Evolutionary conservation across 2,113 vertebrate genomes (phyloP).

Genomic region (Hemichromis elongatus): DNA sequence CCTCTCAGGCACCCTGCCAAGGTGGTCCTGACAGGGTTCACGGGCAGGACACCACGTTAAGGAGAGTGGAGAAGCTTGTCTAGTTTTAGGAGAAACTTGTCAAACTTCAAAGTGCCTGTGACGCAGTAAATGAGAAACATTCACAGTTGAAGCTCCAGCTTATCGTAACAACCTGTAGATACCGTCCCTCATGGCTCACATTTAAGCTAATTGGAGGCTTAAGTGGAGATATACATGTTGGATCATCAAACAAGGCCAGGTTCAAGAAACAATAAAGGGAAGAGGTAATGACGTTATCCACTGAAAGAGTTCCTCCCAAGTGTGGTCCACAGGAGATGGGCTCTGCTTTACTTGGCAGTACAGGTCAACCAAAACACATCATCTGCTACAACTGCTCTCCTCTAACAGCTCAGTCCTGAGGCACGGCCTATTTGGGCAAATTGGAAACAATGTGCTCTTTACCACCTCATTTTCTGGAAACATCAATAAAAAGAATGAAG

Average conservation of each 20-base stretch:
- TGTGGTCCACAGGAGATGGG: not conserved
- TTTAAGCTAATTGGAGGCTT: not conserved
- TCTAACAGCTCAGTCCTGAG: not conserved
- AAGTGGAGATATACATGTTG: not conserved
- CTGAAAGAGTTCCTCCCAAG: not conserved
- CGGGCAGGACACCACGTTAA: not conserved
- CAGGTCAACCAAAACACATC: slow-evolving; percentile 23
- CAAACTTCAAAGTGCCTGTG: slow-evolving; percentile 40
- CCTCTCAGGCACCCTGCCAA: slow-evolving; percentile 11
- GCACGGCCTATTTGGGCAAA: not conserved
- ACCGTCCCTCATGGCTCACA: not conserved
- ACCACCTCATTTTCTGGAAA: slow-evolving; percentile 17
- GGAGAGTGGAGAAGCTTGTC: not conserved
- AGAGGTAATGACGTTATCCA: not conserved
- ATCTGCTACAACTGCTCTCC: not conserved
- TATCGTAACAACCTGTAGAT: slow-evolving; percentile 12
- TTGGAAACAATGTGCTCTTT: slow-evolving; percentile 15
- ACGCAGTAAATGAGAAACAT: slow-evolving; percentile 37
- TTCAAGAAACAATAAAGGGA: not conserved
- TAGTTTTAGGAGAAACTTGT: slow-evolving; percentile 5
- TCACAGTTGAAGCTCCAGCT: not conserved
- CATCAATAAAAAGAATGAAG: not conserved
- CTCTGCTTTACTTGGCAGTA: slow-evolving; percentile 23
- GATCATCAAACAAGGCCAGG: not conserved
- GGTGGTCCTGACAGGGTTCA: slow-evolving; percentile 45